Evolutionary conservation across 2,113 vertebrate species (phyloP).

Genomic region (Ctenomys sociabilis): DNA sequence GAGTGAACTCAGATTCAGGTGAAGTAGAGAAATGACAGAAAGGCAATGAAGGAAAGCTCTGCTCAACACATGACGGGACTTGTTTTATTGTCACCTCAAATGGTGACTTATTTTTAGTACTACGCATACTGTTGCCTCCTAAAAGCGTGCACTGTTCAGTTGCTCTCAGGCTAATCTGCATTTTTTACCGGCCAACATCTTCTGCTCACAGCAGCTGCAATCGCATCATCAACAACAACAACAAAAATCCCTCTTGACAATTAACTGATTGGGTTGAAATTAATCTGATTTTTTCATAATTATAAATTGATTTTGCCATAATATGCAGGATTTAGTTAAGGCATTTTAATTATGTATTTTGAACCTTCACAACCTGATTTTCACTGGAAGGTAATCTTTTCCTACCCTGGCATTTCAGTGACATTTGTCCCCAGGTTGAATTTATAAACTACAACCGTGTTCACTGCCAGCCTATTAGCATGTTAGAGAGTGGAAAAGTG

Average conservation of each 20-base stretch:
- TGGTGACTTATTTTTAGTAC: neutral
- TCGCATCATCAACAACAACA: neutral
- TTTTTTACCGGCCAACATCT: conserved; percentile 49
- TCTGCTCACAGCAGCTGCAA: conserved; percentile 42
- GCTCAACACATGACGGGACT: neutral
- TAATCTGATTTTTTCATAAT: conserved; percentile 74
- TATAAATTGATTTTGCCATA: conserved; percentile 70
- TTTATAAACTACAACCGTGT: conserved; percentile 38
- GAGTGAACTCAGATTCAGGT: neutral
- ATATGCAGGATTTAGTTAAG: conserved; percentile 59
- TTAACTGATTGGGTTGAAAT: conserved; percentile 71
- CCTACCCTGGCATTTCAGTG: conserved; percentile 48
- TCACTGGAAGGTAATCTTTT: conserved; percentile 52
- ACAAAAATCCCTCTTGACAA: conserved; percentile 59
- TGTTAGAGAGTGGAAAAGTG: neutral
- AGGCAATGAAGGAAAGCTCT: neutral
- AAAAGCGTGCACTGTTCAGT: neutral
- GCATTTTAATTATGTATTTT: conserved; percentile 73
- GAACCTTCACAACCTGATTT: conserved; percentile 47
- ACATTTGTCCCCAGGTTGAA: conserved; percentile 13
- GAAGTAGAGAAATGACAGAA: neutral
- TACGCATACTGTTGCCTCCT: neutral
- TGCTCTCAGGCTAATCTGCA: conserved; percentile 41
- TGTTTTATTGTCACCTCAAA: neutral
- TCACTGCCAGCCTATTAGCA: neutral